These are phyloP conservation scores for Stenolophus ochropezus DNA, from an alignment of 2,888 invertebrate species.

Conservation along the genomic window DNA sequence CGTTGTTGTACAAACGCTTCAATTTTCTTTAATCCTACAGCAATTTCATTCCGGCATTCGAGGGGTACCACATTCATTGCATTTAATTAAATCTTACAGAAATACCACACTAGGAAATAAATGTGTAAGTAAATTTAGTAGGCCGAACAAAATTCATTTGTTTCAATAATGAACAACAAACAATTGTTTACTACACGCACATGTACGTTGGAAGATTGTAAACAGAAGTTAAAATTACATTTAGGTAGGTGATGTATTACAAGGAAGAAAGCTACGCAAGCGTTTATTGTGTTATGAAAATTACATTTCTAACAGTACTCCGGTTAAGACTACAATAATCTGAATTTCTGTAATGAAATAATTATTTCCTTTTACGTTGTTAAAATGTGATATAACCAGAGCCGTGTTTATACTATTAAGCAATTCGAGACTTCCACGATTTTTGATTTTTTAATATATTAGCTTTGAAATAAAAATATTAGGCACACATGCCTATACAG, in stretches of 20 bases:
- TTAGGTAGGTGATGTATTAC: slow-evolving; percentile 17
- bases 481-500: too few species aligned
- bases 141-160: slow-evolving; percentile 10
- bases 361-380: not conserved
- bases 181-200: not conserved
- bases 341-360: not conserved
- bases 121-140: slow-evolving; percentile 8
- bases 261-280: not conserved
- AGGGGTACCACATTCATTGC: not conserved
- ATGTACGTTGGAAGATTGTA: not conserved
- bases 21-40: not conserved
- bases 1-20: not conserved
- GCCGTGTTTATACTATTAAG: too few species aligned
- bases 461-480: too few species aligned
- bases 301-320: not conserved
- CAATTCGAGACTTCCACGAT: too few species aligned
- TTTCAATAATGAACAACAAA: slow-evolving; percentile 6
- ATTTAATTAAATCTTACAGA: slow-evolving; percentile 13
- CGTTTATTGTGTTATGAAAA: not conserved
- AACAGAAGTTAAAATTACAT: slow-evolving; percentile 37
- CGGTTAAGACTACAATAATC: not conserved
- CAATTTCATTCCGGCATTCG: not conserved
- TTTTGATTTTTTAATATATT: too few species aligned
- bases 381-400: too few species aligned
- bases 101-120: slow-evolving; percentile 16